Percentiles rank a stretch among this genome's conserved stretches.
Evolutionary conservation across 2,113 vertebrate species (phyloP).

Genomic region (Pseudorhombus dupliciocellatus): DNA sequence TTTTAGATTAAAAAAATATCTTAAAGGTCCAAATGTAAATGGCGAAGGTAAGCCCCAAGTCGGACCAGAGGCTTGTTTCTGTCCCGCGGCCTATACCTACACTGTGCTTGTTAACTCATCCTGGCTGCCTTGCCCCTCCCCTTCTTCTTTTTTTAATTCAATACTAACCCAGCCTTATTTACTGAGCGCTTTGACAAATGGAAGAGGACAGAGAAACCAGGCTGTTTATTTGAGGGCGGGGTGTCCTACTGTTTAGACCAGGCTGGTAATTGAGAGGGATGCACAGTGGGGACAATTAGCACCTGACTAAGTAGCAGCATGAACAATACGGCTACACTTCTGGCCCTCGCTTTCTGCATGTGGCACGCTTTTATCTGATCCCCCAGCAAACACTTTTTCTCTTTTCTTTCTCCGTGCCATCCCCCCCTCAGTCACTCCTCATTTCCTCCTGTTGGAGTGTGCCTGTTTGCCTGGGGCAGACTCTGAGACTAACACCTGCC

Average conservation of each 20-base stretch:
- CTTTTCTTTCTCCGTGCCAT: constrained; percentile 40
- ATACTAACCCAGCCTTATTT: constrained; percentile 80
- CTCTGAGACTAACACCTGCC: constrained; percentile 88
- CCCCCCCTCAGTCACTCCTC: constrained; percentile 21
- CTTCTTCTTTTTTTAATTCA: constrained; percentile 43
- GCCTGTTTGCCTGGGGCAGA: constrained; percentile 83
- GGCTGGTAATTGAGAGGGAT: constrained; percentile 76
- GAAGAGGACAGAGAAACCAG: constrained; percentile 61
- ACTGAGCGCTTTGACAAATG: constrained; percentile 53
- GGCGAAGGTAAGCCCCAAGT: constrained; percentile 90
- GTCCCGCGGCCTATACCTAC: constrained; percentile 51
- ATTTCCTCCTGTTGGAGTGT: constrained; percentile 80
- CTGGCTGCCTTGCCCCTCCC: constrained; percentile 48
- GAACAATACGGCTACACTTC: constrained; percentile 78
- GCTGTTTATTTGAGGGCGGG: constrained; percentile 66
- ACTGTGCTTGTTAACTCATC: constrained; percentile 63
- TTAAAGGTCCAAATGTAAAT: constrained; percentile 83
- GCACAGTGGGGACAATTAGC: constrained; percentile 79
- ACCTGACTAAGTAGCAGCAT: constrained; percentile 83
- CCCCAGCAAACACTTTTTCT: constrained; percentile 67
- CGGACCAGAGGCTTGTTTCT: constrained; percentile 67
- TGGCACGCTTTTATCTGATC: constrained; percentile 74
- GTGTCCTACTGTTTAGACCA: constrained; percentile 63
- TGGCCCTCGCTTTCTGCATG: constrained; percentile 82
- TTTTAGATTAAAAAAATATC: constrained; percentile 93